Evolutionary conservation across 2,888 invertebrate genomes (phyloP).

Genomic region (Noctua pronuba): DNA sequence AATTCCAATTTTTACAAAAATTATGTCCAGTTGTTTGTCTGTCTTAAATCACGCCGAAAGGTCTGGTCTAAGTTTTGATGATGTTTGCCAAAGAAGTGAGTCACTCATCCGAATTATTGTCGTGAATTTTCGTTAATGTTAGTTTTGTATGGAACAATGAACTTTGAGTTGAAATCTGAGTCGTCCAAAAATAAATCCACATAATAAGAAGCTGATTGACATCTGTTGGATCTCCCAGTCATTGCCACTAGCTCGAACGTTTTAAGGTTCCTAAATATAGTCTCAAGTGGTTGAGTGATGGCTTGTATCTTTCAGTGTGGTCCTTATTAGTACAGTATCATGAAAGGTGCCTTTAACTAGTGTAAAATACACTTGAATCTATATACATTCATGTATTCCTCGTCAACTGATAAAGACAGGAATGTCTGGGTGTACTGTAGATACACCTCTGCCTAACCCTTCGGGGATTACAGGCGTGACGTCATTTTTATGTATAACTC

Average conservation of each 20-base stretch:
- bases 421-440: neutral
- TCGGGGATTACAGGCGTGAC: neutral
- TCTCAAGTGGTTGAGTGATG: conserved; percentile 13
- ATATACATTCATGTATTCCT: neutral
- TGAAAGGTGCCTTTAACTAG: neutral
- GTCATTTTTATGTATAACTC: neutral
- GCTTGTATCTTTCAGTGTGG: conserved; percentile 10
- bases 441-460: neutral
- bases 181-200: conserved; percentile 24
- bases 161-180: conserved; percentile 15
- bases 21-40: conserved; percentile 31
- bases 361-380: neutral
- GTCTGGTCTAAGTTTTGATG: conserved; percentile 24
- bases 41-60: conserved; percentile 39
- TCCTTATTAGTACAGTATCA: conserved; percentile 9
- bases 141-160: neutral
- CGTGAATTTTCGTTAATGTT: neutral
- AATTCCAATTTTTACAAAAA: conserved; percentile 24
- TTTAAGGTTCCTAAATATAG: conserved; percentile 48
- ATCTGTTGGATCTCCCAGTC: conserved; percentile 46
- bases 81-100: conserved; percentile 12
- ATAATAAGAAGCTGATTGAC: conserved; percentile 46
- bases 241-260: conserved; percentile 37
- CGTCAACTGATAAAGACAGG: neutral
- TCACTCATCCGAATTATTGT: conserved; percentile 11